Conservation (phyloP, 2,797 vertebrate species). For the Harpagifer antarcticus region DNA sequence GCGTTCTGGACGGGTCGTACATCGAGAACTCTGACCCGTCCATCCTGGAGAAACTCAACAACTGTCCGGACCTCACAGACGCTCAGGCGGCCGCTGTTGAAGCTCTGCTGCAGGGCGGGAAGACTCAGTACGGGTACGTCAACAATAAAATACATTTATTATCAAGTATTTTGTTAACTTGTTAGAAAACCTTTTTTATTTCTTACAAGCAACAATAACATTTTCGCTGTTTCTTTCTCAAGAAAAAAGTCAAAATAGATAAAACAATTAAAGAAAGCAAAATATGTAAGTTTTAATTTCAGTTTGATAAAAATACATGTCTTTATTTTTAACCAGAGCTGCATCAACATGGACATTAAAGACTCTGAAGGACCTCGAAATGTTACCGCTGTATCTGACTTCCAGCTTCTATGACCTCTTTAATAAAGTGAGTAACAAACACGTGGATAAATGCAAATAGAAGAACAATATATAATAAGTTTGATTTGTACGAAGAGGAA, state of each 20-base stretch:
- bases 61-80: slow-evolving; percentile 57
- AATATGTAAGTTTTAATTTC: neutral
- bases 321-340: slow-evolving; percentile 55
- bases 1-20: slow-evolving; percentile 68
- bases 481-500: no score
- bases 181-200: neutral
- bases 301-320: neutral
- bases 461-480: neutral
- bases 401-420: slow-evolving; percentile 71
- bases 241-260: neutral
- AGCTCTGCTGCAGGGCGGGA: slow-evolving; percentile 59
- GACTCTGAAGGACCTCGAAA: slow-evolving; percentile 71
- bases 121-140: slow-evolving; percentile 73
- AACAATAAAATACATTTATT: no score
- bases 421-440: slow-evolving; percentile 59
- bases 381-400: slow-evolving; percentile 75
- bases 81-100: slow-evolving; percentile 62
- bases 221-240: neutral
- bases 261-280: neutral
- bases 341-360: slow-evolving; percentile 63
- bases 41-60: slow-evolving; percentile 79
- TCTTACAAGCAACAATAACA: neutral
- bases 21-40: slow-evolving; percentile 74
- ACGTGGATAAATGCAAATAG: neutral
- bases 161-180: no score